phyloP scores from a whole-genome alignment of 2,888 invertebrate genomes.

The Orthosia gothica region DNA sequence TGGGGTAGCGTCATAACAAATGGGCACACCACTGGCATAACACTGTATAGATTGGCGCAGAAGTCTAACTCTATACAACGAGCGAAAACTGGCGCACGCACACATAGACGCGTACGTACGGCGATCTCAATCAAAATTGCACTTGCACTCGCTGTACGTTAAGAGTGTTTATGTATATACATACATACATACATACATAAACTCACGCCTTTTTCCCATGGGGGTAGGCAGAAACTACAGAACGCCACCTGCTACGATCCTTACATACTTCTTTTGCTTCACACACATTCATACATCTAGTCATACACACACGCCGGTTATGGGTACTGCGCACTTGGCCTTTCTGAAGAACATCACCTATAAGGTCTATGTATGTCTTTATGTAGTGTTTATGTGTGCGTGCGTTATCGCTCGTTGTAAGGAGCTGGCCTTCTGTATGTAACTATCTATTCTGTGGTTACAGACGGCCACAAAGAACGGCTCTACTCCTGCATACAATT shows the following conservation, averaged over 20 bases:
- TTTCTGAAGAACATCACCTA: too few relatives aligned
- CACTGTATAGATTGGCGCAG: constrained; percentile 9
- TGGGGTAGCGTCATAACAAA: constrained; percentile 17
- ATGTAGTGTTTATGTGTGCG: not conserved
- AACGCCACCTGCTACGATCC: too few relatives aligned
- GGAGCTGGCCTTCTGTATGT: not conserved
- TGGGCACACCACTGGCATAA: not conserved
- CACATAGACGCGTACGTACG: not conserved
- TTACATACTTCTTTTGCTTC: too few relatives aligned
- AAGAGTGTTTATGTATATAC: too few relatives aligned
- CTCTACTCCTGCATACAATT: constrained; percentile 27
- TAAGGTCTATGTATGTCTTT: too few relatives aligned
- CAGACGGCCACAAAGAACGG: constrained; percentile 15
- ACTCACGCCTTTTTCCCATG: too few relatives aligned
- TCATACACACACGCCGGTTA: too few relatives aligned
- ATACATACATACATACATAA: too few relatives aligned
- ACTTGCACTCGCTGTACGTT: not conserved
- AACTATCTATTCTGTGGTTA: not conserved
- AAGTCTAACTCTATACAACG: not conserved
- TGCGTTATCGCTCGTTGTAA: not conserved
- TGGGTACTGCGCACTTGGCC: too few relatives aligned
- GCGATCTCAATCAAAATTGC: not conserved
- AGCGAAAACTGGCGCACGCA: not conserved
- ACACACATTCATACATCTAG: too few relatives aligned
- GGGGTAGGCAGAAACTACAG: too few relatives aligned